These are phyloP conservation scores for Dichetophora obliterata DNA, from an alignment of 2,888 invertebrate genomes.

Conservation along the genomic window DNA sequence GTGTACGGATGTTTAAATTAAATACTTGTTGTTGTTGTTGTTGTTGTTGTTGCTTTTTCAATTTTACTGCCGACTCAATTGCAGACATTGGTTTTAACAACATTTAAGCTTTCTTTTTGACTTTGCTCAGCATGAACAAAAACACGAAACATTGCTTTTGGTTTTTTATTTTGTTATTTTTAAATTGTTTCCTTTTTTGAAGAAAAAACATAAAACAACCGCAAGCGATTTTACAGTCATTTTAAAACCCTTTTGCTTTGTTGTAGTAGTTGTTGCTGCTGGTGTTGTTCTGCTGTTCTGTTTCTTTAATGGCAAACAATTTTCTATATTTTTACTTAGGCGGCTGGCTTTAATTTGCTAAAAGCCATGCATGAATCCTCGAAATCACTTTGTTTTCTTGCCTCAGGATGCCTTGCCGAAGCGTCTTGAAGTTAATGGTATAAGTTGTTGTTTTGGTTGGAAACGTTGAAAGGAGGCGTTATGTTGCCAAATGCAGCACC, in stretches of 20 bases:
- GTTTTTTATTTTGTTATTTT: neutral
- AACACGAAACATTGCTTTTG: neutral
- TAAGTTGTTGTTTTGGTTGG: neutral
- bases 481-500: too few relatives aligned
- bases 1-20: neutral
- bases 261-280: slow-evolving; percentile 33
- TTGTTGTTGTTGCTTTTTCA: slow-evolving; percentile 14
- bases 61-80: slow-evolving; percentile 9
- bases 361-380: neutral
- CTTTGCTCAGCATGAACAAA: too few relatives aligned
- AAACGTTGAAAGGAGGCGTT: neutral
- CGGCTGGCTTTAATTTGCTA: slow-evolving; percentile 13
- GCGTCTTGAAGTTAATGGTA: neutral
- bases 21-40: slow-evolving; percentile 18
- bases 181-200: neutral
- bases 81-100: slow-evolving; percentile 3
- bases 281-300: slow-evolving; percentile 24
- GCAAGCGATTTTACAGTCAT: neutral
- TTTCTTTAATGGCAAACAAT: slow-evolving; percentile 16
- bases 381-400: slow-evolving; percentile 11
- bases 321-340: neutral
- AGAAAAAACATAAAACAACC: neutral
- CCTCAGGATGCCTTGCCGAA: slow-evolving; percentile 3
- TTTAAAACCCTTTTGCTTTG: neutral
- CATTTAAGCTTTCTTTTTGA: neutral